Evolutionary conservation across 2,113 vertebrate species (phyloP).

Genomic region (Leucosticte australis): DNA sequence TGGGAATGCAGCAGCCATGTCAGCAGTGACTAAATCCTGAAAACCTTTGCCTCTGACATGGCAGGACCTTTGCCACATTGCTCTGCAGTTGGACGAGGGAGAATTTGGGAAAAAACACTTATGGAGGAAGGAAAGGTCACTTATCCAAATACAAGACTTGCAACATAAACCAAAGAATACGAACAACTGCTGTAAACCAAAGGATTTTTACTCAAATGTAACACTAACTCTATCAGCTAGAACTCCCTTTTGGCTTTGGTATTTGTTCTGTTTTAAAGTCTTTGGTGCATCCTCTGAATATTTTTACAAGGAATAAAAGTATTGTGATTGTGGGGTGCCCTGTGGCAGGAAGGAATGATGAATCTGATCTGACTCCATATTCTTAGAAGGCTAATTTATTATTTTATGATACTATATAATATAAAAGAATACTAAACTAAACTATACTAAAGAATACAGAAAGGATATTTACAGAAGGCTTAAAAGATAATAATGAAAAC

Average conservation of each 20-base stretch:
- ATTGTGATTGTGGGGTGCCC: no score
- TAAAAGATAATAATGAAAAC: no score
- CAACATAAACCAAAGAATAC: background rate
- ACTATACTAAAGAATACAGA: no score
- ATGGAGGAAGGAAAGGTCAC: background rate
- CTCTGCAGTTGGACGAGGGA: background rate
- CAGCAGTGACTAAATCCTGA: background rate
- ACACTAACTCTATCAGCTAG: background rate
- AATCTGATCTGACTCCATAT: no score
- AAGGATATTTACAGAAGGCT: no score
- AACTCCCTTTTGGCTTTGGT: background rate
- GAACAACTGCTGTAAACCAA: background rate
- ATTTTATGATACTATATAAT: no score
- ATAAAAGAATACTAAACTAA: no score
- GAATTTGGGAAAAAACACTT: background rate
- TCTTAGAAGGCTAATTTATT: no score
- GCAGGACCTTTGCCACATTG: background rate
- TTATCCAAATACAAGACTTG: background rate
- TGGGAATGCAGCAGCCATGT: fast-evolving
- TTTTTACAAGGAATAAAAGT: background rate
- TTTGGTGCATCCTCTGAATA: background rate
- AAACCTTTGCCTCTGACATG: background rate
- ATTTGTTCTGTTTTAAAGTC: background rate
- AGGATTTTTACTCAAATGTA: background rate
- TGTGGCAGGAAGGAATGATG: no score